Evolutionary conservation across 2,113 vertebrate species (phyloP).

Genomic region (Synchiropus splendidus): DNA sequence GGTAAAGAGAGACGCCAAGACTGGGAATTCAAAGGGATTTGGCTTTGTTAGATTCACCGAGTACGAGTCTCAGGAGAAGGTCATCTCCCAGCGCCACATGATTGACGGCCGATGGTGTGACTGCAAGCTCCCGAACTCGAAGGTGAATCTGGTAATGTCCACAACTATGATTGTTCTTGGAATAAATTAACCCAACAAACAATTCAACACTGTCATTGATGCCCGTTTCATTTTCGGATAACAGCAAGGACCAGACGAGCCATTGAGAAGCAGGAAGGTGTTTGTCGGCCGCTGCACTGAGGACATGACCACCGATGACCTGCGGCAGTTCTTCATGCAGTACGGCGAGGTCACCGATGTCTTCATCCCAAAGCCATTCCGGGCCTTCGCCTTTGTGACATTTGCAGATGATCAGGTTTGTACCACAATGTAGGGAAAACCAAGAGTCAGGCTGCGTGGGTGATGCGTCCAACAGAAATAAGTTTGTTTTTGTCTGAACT

Average conservation of each 20-base stretch:
- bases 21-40: conserved; percentile 95
- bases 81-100: conserved; percentile 96
- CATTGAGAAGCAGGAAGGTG: conserved; percentile 90
- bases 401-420: conserved; percentile 97
- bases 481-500: no score
- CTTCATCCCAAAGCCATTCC: conserved; percentile 97
- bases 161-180: not conserved
- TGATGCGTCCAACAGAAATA: no score
- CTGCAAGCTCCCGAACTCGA: conserved; percentile 97
- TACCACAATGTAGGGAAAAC: no score
- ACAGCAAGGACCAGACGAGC: conserved; percentile 91
- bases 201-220: no score
- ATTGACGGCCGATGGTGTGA: conserved; percentile 98
- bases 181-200: no score
- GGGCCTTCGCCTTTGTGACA: conserved; percentile 95
- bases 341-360: conserved; percentile 97
- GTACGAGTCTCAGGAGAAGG: conserved; percentile 95
- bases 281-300: conserved; percentile 97
- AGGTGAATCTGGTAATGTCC: conserved; percentile 72
- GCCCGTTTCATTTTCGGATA: not conserved
- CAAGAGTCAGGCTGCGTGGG: no score
- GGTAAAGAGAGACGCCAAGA: conserved; percentile 96
- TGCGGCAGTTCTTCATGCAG: conserved; percentile 92
- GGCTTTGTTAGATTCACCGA: conserved; percentile 97
- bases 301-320: conserved; percentile 90